phyloP scores from a whole-genome alignment of 1,140 invertebrate species.

The Bombus vancouverensis region DNA sequence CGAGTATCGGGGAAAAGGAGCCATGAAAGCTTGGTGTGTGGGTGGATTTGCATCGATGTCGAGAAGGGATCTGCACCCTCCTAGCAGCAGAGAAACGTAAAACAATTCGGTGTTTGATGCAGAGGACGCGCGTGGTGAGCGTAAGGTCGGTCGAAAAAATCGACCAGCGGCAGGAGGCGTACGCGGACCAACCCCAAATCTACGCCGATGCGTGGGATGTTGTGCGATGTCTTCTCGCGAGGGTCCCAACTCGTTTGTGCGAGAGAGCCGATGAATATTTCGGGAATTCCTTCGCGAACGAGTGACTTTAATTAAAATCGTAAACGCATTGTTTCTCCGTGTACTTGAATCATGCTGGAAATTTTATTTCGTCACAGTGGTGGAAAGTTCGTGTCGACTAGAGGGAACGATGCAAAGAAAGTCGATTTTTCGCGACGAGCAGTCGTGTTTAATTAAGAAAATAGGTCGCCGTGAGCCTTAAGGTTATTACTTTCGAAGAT shows the following conservation, averaged over 20 bases:
- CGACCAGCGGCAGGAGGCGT: neutral
- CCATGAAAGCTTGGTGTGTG: conserved; percentile 23
- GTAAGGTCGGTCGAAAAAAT: conserved; percentile 39
- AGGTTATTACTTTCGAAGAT: neutral
- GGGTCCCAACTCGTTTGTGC: neutral
- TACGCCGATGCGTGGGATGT: conserved; percentile 13
- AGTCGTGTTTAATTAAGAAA: neutral
- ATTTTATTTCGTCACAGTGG: neutral
- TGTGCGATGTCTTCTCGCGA: conserved; percentile 5
- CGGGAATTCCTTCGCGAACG: conserved; percentile 18
- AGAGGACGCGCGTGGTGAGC: neutral
- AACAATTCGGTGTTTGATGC: conserved; percentile 50
- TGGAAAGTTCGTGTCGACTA: neutral
- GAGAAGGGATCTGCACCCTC: conserved; percentile 52
- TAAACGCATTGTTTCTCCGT: neutral
- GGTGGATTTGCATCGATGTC: conserved; percentile 58
- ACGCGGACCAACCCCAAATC: neutral
- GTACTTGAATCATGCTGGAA: neutral
- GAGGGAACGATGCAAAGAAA: neutral
- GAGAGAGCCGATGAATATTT: neutral
- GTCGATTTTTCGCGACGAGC: neutral
- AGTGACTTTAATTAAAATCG: conserved; percentile 32
- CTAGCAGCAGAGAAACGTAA: conserved; percentile 19
- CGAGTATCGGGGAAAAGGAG: conserved; percentile 35
- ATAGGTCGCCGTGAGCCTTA: neutral